Evolutionary conservation across 2,888 invertebrate species (phyloP), one percentile per base, ranked within the genome.

Genomic region (Drosophila seclusa): DNA sequence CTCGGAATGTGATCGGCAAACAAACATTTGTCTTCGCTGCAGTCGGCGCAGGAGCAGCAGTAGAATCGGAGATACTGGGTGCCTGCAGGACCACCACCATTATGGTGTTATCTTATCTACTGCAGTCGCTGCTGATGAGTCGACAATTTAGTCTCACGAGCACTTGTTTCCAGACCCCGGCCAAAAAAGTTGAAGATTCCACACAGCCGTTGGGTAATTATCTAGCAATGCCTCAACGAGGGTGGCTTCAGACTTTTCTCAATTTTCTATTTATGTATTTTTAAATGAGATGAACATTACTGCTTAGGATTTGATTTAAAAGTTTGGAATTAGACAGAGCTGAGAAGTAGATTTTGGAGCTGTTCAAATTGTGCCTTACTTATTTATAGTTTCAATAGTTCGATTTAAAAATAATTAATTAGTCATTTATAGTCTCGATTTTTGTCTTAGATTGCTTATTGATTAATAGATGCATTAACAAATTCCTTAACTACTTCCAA

Each of bases 11-110:
- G 55, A 55, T 61, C 58, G 36, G 65, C 78, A 83, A 89, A 87
- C 74, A 85, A 75, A 83, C 84, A 89, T 87, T 89, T 89, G 72
- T 85, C 84, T 83, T 68, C 78, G 57, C 0, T 2, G 42, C 42
- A 11, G 38, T n/a, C 8, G 38, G 1, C n/a, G 21, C 21, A 38
- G 58, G 52, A 52, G 34, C 34, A 18, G 52, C 27, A 67, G 71
- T 31, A 52, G 65, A 21, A 60, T 57, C 40, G 8, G 55, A 16
- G 55, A 45, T 36, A 55, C 10, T 27, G n/a, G 76, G 11, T 53
- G 49, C 54, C 27, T 13, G 55, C 52, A 63, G 78, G 89, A 84
- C 83, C 83, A 84, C 83, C 83, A 80, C 78, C 76, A 72, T 63
- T 57, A 36, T n/a, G 38, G 18, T 48, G n/a, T 48, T 80, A 72